These are phyloP conservation scores for Sminthopsis crassicaudata DNA, from an alignment of 2,113 vertebrate genomes.

Conservation along the genomic window DNA sequence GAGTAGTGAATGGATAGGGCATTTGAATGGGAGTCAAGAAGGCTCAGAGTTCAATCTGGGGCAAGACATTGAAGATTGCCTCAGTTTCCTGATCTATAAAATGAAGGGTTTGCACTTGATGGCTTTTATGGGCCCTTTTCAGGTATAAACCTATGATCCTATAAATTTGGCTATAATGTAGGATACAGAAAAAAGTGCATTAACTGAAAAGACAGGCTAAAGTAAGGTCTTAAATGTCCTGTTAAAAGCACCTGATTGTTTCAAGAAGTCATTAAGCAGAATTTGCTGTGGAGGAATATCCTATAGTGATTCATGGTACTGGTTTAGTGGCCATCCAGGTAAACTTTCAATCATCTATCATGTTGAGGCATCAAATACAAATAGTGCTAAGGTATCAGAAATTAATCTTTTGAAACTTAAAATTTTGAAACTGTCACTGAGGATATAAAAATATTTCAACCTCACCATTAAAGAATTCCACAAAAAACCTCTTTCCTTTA, in stretches of 20 bases:
- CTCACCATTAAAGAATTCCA: neutral
- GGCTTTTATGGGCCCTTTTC: neutral
- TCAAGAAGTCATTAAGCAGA: neutral
- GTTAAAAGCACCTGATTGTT: neutral
- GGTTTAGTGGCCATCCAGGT: neutral
- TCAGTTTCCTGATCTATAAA: neutral
- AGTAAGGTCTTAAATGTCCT: neutral
- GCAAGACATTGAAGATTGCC: neutral
- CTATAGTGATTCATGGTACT: neutral
- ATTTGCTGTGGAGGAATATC: neutral
- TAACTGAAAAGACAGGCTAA: neutral
- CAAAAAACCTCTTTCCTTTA: neutral
- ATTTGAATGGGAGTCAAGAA: neutral
- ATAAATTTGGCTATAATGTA: neutral
- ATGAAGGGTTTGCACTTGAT: neutral
- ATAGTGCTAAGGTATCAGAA: neutral
- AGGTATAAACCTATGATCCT: neutral
- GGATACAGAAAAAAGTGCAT: neutral
- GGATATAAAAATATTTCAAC: neutral
- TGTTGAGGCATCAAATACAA: neutral
- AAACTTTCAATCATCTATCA: neutral
- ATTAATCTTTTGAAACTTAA: neutral
- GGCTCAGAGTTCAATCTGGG: neutral
- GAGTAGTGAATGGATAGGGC: neutral
- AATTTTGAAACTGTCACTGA: neutral